phyloP scores from a whole-genome alignment of 2,113 vertebrate species.

The Crotalus horridus region DNA sequence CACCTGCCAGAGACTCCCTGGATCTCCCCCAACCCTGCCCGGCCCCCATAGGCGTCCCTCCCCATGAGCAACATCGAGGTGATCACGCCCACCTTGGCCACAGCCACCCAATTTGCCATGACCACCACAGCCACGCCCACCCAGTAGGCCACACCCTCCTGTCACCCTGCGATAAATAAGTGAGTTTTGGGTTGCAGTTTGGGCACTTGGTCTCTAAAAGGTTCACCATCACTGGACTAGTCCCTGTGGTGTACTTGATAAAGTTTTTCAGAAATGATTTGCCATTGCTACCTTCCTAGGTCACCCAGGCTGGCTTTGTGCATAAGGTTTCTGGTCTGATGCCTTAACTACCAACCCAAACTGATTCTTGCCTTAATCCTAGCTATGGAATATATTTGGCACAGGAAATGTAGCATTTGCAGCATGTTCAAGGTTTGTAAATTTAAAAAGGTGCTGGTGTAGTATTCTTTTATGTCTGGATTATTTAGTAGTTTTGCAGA shows the following conservation, averaged over 20 bases:
- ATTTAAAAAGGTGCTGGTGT: background rate
- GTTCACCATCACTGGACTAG: background rate
- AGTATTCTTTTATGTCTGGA: background rate
- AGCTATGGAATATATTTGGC: background rate
- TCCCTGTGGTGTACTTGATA: background rate
- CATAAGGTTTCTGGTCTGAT: background rate
- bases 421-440: background rate
- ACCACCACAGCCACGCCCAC: too few relatives aligned
- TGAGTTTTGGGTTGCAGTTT: too few relatives aligned
- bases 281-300: background rate
- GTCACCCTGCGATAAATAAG: too few relatives aligned
- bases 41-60: too few relatives aligned
- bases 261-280: background rate
- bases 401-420: background rate
- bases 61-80: too few relatives aligned
- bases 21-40: too few relatives aligned
- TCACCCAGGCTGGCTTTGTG: background rate
- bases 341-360: background rate
- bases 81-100: too few relatives aligned
- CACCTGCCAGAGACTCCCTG: too few relatives aligned
- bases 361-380: background rate
- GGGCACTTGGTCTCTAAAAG: too few relatives aligned
- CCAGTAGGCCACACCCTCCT: too few relatives aligned
- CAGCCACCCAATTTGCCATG: too few relatives aligned
- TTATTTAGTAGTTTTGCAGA: background rate